Evolutionary conservation across 2,888 invertebrate genomes (phyloP), one percentile per base, ranked within the genome.

Genomic region (Rhamnusium bicolor): DNA sequence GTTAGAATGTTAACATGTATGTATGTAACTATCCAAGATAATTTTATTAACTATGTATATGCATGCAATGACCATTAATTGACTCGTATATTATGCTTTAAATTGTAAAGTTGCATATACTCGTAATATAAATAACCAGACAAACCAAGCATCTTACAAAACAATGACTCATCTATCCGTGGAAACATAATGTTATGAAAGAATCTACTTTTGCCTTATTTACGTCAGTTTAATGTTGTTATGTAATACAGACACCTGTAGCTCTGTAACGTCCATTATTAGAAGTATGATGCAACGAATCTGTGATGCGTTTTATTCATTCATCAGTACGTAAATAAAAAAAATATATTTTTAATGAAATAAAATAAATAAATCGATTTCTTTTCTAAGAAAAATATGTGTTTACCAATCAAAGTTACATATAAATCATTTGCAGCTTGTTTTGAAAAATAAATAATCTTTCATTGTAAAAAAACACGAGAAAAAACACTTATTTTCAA

Each of bases 141-240:
- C 40, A 40, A n/a, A n/a, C 40, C 40, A 40, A 5, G 40, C 40
- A 40, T 40, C 40, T 40, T 40, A 40, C 40, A 61, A 61, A 61
- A 61, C 61, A 61, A 61, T 61, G 61, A 21, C 61, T 61, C 46
- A 47, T 61, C 40, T 61, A 61, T 46, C 21, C 61, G 46, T 61
- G 61, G 47, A 61, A 61, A 61, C 27, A 6, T 58, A 61, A n/a
- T n/a, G n/a, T 61, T 61, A n/a, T 61, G 61, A 61, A 47, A 61
- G 18, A 21, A 61, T 47, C 46, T 46, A 40, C 40, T 21, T 61
- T 16, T 46, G 61, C 46, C 61, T 61, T 61, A 61, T 47, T 47
- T 61, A 61, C 47, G 19, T 61, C 46, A 40, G 46, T 61, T 61
- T 46, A 61, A 61, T 24, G 19, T 61, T 61, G 40, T 61, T 61